Base-by-base conservation (phyloP, 2,113 vertebrate species). In the Vombatus ursinus region DNA sequence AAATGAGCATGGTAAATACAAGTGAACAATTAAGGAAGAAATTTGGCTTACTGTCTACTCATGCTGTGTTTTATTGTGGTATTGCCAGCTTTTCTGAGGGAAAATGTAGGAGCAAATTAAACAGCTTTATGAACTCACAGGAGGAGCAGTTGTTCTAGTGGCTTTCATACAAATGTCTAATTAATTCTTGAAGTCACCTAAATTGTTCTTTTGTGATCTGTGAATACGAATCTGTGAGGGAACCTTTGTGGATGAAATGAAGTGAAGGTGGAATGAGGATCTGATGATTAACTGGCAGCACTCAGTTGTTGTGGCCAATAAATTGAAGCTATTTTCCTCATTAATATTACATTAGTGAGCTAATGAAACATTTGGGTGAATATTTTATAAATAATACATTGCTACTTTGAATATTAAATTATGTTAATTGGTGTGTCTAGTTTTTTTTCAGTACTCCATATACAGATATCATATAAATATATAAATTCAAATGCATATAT, bases 281-380 rank as follows among this genome's bases (percentile, higher is more conserved):
- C 98, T 98, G 93, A 96, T 98, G 96, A 98, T 98, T 98, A 98
- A 95, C 95, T 97, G 97, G 95, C 97, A 97, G 97, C 97, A 98
- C 97, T 94, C 96, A 93, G 95, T 98, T 97, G 96, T 97, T 96
- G 92, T 94, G 97, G 96, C 97, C 96, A 96, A 97, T 95, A 97
- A 94, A 97, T 98, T 97, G 98, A 98, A 96, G 97, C 98, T 98
- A 98, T 98, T 98, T 97, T 97, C 97, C 98, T 99, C 98, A 98
- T 99, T 99, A 99, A 99, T 99, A 98, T 98, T 98, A 92, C 97
- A 99, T 99, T 98, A 98, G 9, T 0, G 97, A 98, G 94, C 97
- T 98, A 99, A 98, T 99, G 98, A 98, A 99, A 99, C 98, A 99
- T 99, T 99, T 99, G 98, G 97, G 95, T 98, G 98, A 99, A 99